Evolutionary conservation across 2,888 invertebrate genomes (phyloP).

Genomic region (Drosophila ustulata): DNA sequence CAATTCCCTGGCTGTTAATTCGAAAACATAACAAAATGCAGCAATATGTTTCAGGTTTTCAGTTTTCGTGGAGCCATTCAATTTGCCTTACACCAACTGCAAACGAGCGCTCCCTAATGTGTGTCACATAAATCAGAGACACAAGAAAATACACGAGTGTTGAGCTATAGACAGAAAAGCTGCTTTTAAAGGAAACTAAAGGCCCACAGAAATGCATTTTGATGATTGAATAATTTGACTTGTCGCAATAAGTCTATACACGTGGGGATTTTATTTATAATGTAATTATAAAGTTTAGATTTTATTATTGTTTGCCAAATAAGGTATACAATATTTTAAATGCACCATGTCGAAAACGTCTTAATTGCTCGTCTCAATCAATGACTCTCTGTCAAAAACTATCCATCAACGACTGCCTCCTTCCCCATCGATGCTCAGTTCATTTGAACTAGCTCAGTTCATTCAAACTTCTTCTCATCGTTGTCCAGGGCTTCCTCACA

Average conservation of each 20-base stretch:
- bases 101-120: conserved; percentile 55
- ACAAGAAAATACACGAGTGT: neutral
- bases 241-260: neutral
- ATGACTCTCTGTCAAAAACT: no score
- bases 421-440: no score
- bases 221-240: neutral
- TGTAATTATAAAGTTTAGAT: no score
- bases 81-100: conserved; percentile 36
- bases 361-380: no score
- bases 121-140: conserved; percentile 61
- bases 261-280: no score
- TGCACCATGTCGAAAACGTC: no score
- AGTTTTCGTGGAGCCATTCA: conserved; percentile 46
- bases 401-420: no score
- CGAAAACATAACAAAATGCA: conserved; percentile 64
- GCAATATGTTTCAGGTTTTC: conserved; percentile 52
- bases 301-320: no score
- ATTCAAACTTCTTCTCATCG: no score
- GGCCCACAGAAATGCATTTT: neutral
- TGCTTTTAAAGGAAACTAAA: neutral
- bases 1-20: conserved; percentile 43
- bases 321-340: no score
- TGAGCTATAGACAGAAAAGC: neutral
- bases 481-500: no score
- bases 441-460: no score